phyloP scores from a whole-genome alignment of 2,888 invertebrate species.

The Sycophila texana region DNA sequence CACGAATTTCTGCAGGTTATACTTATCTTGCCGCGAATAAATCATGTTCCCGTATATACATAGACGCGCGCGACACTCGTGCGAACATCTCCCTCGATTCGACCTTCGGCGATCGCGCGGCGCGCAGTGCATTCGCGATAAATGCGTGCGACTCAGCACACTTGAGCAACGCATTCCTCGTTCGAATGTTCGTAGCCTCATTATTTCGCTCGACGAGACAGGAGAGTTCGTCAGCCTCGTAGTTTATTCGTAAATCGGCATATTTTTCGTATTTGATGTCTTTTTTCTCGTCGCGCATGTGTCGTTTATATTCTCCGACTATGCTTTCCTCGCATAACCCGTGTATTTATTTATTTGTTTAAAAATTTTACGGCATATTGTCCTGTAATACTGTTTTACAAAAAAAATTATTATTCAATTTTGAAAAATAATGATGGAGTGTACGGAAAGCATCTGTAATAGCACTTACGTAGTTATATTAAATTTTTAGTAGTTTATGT shows the following conservation, averaged over 20 bases:
- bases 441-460: too few relatives aligned
- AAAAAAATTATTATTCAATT: too few relatives aligned
- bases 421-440: too few relatives aligned
- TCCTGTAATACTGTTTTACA: too few relatives aligned
- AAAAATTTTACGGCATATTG: neutral
- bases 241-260: neutral
- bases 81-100: neutral
- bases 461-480: too few relatives aligned
- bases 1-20: too few relatives aligned
- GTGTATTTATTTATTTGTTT: neutral
- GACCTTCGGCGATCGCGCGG: slow-evolving; percentile 15
- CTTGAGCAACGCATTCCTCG: neutral
- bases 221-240: neutral
- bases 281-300: too few relatives aligned
- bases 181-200: neutral
- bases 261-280: too few relatives aligned
- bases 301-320: too few relatives aligned
- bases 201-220: neutral
- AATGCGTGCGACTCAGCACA: slow-evolving; percentile 4
- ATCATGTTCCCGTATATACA: neutral
- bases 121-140: neutral
- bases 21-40: too few relatives aligned
- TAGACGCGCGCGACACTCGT: neutral
- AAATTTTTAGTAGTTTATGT: too few relatives aligned
- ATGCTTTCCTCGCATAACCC: too few relatives aligned